These are phyloP conservation scores for Thecophora atra DNA, from an alignment of 2,888 invertebrate genomes.

Conservation along the genomic window DNA sequence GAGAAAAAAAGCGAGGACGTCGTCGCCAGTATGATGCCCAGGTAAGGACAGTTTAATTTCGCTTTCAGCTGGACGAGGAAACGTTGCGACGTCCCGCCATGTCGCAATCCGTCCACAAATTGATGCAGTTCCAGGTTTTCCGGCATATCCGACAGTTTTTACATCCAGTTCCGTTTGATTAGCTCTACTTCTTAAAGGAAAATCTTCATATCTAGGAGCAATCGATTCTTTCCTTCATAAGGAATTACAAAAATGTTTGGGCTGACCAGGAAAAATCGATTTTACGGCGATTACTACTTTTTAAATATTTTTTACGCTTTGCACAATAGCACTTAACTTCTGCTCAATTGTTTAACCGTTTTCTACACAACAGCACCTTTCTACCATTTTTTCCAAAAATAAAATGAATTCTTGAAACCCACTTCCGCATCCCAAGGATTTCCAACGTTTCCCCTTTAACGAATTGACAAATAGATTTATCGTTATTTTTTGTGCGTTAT, in stretches of 20 bases:
- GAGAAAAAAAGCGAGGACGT: slow-evolving; percentile 91
- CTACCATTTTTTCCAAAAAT: neutral
- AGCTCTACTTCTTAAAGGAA: neutral
- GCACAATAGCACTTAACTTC: neutral
- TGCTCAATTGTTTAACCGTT: neutral
- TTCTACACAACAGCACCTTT: neutral
- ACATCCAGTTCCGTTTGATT: neutral
- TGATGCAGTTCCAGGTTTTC: slow-evolving; percentile 84
- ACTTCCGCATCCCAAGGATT: slow-evolving; percentile 44
- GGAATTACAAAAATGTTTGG: neutral
- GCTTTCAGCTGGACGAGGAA: slow-evolving; percentile 57
- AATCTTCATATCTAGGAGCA: neutral
- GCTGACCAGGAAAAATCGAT: slow-evolving; percentile 28
- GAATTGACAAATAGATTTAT: neutral
- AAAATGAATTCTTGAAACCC: slow-evolving; percentile 2
- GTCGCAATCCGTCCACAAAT: slow-evolving; percentile 72
- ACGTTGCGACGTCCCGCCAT: slow-evolving; percentile 53
- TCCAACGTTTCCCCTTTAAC: neutral
- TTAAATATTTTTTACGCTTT: neutral
- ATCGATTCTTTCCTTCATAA: neutral
- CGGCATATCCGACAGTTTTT: slow-evolving; percentile 68
- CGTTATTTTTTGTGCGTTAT: too few relatives aligned
- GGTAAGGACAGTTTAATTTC: slow-evolving; percentile 75
- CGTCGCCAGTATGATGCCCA: slow-evolving; percentile 85
- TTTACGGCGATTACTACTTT: neutral